These are phyloP conservation scores for Sanderia malayensis DNA, from an alignment of 30 jellyfish, hydroid and myxozoan species.

Conservation along the genomic window DNA sequence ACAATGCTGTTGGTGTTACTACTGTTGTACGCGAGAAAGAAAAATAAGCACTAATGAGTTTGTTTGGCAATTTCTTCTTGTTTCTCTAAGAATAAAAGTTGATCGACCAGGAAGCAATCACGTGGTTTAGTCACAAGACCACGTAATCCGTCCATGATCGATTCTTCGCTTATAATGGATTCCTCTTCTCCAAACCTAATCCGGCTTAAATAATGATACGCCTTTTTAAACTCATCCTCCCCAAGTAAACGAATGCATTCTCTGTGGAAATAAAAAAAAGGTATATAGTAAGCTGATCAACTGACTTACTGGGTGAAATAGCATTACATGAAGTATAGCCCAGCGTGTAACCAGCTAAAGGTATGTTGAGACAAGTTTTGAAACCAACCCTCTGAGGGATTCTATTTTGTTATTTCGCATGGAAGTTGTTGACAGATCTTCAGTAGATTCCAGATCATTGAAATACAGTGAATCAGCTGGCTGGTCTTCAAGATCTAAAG, in stretches of 20 bases:
- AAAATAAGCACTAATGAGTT: too few species aligned
- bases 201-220: constrained; percentile 57
- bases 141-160: constrained; percentile 59
- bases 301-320: too few species aligned
- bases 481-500: constrained; percentile 60
- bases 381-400: constrained; percentile 18
- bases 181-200: constrained; percentile 46
- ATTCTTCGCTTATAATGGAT: constrained; percentile 51
- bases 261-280: constrained; percentile 23
- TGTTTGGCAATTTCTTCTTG: constrained; percentile 57
- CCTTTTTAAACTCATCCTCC: constrained; percentile 59
- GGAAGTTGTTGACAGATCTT: constrained; percentile 22
- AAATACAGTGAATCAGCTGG: constrained; percentile 8
- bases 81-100: constrained; percentile 74
- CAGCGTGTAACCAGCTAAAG: too few species aligned
- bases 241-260: constrained; percentile 90
- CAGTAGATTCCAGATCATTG: not conserved
- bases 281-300: too few species aligned
- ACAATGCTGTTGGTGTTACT: too few species aligned
- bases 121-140: constrained; percentile 59
- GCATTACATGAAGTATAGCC: too few species aligned
- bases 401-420: constrained; percentile 61
- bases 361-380: too few species aligned
- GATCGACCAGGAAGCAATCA: constrained; percentile 83
- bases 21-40: too few species aligned